phyloP scores from a whole-genome alignment of 2,113 vertebrate species.

The Henicopernis longicauda region DNA sequence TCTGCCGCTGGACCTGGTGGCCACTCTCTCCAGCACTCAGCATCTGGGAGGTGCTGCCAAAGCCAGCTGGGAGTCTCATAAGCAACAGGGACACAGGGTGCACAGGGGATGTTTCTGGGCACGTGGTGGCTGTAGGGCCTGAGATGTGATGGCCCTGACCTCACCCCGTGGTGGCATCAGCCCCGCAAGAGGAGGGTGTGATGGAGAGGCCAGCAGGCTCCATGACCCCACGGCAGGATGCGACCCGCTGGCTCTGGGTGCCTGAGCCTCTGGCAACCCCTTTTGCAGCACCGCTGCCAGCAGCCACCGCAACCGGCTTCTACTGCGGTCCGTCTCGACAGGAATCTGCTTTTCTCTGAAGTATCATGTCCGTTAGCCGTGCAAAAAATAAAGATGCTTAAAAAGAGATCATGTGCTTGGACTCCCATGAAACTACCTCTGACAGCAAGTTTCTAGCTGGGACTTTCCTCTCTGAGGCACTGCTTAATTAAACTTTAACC shows the following conservation, averaged over 20 bases:
- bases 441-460: neutral
- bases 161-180: neutral
- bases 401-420: neutral
- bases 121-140: neutral
- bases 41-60: neutral
- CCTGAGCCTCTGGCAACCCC: neutral
- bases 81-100: neutral
- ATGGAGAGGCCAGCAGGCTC: neutral
- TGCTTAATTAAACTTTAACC: neutral
- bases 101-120: neutral
- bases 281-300: neutral
- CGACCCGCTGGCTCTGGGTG: rapidly evolving
- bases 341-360: neutral
- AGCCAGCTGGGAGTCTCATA: neutral
- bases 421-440: neutral
- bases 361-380: neutral
- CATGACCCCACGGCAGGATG: neutral
- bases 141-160: neutral
- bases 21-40: rapidly evolving
- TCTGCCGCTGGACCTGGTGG: neutral
- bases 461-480: neutral
- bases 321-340: rapidly evolving
- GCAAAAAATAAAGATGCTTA: neutral
- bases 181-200: rapidly evolving
- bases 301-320: neutral